Evolutionary conservation across 2,113 vertebrate species (phyloP).

Genomic region (Jaculus jaculus): DNA sequence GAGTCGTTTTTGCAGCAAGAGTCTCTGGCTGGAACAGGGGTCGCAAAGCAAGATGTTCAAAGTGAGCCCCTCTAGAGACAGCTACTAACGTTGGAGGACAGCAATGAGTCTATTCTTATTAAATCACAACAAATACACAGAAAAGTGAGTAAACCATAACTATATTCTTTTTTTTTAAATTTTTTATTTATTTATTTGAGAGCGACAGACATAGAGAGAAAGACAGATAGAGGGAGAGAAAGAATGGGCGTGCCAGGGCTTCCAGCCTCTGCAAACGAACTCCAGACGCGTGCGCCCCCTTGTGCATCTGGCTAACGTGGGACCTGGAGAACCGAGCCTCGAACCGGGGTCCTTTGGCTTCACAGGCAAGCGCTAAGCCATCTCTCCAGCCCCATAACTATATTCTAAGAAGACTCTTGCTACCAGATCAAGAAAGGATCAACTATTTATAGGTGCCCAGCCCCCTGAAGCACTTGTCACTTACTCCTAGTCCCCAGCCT

Average conservation of each 20-base stretch:
- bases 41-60: background rate
- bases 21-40: background rate
- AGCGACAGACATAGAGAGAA: no score
- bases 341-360: no score
- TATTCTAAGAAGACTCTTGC: background rate
- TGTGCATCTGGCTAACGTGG: no score
- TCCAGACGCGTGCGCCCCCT: no score
- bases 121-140: background rate
- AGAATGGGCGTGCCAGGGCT: no score
- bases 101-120: background rate
- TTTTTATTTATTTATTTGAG: no score
- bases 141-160: background rate
- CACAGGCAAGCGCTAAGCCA: no score
- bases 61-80: background rate
- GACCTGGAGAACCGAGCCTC: no score
- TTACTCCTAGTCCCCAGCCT: background rate
- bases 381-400: no score
- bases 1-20: slow-evolving; percentile 12
- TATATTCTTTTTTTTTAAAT: no score
- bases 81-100: background rate
- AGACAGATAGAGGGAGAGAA: no score
- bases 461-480: background rate
- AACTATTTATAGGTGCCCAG: background rate
- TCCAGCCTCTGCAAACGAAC: no score
- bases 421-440: background rate